Percentiles rank a stretch among this genome's conserved stretches.
Evolutionary conservation across 2,888 invertebrate species (phyloP).

Genomic region (Drosophila merina): DNA sequence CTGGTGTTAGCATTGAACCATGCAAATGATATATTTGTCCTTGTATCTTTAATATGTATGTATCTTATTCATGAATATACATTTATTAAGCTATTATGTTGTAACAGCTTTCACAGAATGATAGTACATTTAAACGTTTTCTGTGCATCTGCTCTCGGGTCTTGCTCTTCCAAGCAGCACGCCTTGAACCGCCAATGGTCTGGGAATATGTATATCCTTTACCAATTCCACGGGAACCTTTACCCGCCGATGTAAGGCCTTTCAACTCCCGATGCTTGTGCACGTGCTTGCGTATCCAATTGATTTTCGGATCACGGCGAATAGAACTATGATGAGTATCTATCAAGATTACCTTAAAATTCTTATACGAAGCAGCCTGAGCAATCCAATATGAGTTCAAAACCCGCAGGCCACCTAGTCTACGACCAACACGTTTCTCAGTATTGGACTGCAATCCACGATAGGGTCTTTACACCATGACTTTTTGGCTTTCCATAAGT

Average conservation of each 20-base stretch:
- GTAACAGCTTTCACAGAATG: not conserved
- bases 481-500: slow-evolving; percentile 99
- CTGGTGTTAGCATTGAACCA: too few species aligned
- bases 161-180: slow-evolving; percentile 96
- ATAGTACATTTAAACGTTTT: slow-evolving; percentile 91
- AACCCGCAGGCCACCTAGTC: slow-evolving; percentile 96
- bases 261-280: slow-evolving; percentile 99
- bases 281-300: slow-evolving; percentile 98
- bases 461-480: slow-evolving; percentile 99
- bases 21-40: too few species aligned
- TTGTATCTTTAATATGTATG: too few species aligned
- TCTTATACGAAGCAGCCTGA: slow-evolving; percentile 99
- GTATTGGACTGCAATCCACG: slow-evolving; percentile 98
- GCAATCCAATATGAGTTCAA: slow-evolving; percentile 99
- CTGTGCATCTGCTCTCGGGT: slow-evolving; percentile 97
- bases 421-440: slow-evolving; percentile 98
- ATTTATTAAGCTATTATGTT: not conserved
- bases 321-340: slow-evolving; percentile 90
- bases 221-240: slow-evolving; percentile 97
- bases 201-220: slow-evolving; percentile 97
- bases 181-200: slow-evolving; percentile 98
- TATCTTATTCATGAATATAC: not conserved
- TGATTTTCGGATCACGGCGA: slow-evolving; percentile 96
- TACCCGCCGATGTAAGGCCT: slow-evolving; percentile 98
- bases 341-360: slow-evolving; percentile 96